phyloP scores from a whole-genome alignment of 2,113 vertebrate species.

The Spea bombifrons region DNA sequence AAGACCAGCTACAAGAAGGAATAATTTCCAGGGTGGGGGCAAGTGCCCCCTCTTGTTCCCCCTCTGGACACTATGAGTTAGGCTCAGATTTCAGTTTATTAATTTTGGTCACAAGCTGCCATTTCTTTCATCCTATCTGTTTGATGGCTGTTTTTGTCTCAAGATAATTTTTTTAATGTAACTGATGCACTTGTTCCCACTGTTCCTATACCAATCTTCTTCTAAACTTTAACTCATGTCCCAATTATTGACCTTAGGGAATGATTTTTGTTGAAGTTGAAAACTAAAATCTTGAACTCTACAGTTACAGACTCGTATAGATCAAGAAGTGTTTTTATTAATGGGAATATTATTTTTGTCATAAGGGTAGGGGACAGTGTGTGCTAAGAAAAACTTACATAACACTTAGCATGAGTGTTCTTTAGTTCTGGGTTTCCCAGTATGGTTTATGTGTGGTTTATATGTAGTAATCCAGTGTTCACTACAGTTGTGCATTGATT shows the following conservation, averaged over 20 bases:
- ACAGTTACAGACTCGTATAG: constrained; percentile 53
- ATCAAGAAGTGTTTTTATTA: constrained; percentile 37
- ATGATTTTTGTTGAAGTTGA: constrained; percentile 49
- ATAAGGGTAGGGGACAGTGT: too few relatives aligned
- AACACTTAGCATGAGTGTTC: too few relatives aligned
- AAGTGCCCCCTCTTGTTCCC: too few relatives aligned
- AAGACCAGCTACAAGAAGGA: too few relatives aligned
- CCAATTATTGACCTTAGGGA: constrained; percentile 9
- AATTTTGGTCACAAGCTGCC: constrained; percentile 11
- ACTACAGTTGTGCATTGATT: too few relatives aligned
- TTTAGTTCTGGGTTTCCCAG: too few relatives aligned
- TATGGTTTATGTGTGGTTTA: too few relatives aligned
- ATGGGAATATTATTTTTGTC: not conserved
- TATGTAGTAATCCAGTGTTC: too few relatives aligned
- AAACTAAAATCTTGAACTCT: constrained; percentile 47
- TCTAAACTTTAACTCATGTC: constrained; percentile 36
- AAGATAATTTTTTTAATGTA: constrained; percentile 47
- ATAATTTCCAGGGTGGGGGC: too few relatives aligned
- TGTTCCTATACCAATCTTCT: constrained; percentile 43
- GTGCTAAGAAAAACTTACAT: too few relatives aligned
- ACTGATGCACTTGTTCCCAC: constrained; percentile 50
- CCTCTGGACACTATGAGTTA: not conserved
- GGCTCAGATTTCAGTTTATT: constrained; percentile 8
- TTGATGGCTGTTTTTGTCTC: constrained; percentile 39
- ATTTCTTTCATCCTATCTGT: constrained; percentile 26